These are phyloP conservation scores for Anthophora plumipes DNA, from an alignment of 2,888 invertebrate species.

Conservation along the genomic window DNA sequence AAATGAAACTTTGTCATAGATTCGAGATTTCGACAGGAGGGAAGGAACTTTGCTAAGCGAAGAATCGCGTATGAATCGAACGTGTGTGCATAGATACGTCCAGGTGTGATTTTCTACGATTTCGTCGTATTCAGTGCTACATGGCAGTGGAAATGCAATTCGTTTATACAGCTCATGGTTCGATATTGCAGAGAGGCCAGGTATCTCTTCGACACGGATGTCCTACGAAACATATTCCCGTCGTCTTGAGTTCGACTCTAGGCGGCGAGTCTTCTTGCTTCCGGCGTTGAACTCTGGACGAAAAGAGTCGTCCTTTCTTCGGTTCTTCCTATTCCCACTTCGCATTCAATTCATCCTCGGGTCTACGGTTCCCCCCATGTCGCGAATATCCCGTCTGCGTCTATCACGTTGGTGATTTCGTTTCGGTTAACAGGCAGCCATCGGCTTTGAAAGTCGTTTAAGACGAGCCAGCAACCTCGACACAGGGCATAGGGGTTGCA, in stretches of 20 bases:
- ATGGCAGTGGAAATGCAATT: neutral
- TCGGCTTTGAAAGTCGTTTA: conserved; percentile 79
- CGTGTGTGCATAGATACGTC: neutral
- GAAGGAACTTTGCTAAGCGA: neutral
- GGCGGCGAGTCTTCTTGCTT: conserved; percentile 38
- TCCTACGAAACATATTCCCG: conserved; percentile 16
- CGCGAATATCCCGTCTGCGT: conserved; percentile 70
- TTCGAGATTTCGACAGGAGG: too few relatives aligned
- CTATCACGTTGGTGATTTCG: conserved; percentile 74
- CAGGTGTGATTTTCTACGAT: neutral
- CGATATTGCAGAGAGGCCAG: conserved; percentile 17
- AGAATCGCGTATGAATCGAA: neutral
- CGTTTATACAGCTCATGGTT: neutral
- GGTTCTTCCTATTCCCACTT: conserved; percentile 37
- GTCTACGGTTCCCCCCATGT: conserved; percentile 47
- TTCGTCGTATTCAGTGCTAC: conserved; percentile 2
- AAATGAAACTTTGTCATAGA: neutral
- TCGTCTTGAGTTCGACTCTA: conserved; percentile 13
- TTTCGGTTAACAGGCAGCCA: conserved; percentile 74
- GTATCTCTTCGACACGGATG: conserved; percentile 12
- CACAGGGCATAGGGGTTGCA: conserved; percentile 50
- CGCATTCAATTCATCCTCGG: conserved; percentile 60
- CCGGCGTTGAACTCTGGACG: conserved; percentile 31
- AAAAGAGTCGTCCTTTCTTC: conserved; percentile 56
- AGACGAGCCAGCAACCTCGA: conserved; percentile 57